Base-by-base conservation (phyloP, 2,113 vertebrate genomes). In the Sturnus vulgaris region DNA sequence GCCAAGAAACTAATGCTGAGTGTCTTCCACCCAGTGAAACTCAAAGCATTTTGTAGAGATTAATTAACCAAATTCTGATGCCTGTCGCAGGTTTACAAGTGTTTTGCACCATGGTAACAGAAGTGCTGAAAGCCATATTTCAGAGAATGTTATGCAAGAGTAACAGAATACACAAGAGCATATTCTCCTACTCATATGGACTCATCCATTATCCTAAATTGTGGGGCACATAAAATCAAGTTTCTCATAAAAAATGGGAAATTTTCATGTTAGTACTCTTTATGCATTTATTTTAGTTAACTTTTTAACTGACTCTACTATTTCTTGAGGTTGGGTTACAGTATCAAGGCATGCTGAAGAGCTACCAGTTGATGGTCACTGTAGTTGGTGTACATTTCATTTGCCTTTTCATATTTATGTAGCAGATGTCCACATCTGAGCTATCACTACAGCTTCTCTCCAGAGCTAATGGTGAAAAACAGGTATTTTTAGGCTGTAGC, bases 91-190 rank as follows among this genome's bases (percentile, higher is more conserved):
- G 28, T 30, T 79, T 84, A 79, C n/a, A 82, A 95, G 63, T 63
- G 87, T 95, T 95, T 93, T 93, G 84, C 31, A 55, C 84, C 82
- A 90, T 95, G 87, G 82, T 63, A 95, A 94, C 93, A 91, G 66
- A 77, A 90, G 60, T 61, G 63, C 35, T 82, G 63, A 88, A 95
- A 82, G 27, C 30, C 50, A 7, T 65, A 61, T 86, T 92, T 91
- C 89, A 88, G 64, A 85, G 53, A 75, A 56, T 0, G 1, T 75
- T 86, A 56, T 50, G 39, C 64, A 93, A 42, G 42, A 83, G 4
- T n/a, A 65, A 50, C 3, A 1, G 46, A 53, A 28, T 55, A 86
- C 77, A 53, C 14, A 10, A 52, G 20, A 85, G 21, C 22, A 20
- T 73, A 53, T 61, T 91, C 60, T 81, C 42, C n/a, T 72, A 33